Conservation (phyloP, 2,113 vertebrate genomes). For the Mesoclemmys tuberculata region DNA sequence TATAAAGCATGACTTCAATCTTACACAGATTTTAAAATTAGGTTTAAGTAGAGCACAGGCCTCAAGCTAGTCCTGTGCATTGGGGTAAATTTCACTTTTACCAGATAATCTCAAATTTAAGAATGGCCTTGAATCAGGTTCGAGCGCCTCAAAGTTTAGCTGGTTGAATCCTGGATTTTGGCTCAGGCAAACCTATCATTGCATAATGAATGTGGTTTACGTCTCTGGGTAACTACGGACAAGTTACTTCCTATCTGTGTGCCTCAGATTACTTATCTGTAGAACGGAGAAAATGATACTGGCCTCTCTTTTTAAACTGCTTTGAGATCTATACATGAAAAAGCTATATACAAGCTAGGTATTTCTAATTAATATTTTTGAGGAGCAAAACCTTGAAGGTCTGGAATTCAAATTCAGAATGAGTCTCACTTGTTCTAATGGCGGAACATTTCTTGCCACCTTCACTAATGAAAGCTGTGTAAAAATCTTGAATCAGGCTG, state of each 20-base stretch:
- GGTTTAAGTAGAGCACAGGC: not conserved
- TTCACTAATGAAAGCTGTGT: not conserved
- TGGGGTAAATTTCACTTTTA: not conserved
- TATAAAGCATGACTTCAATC: not conserved
- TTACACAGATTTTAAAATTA: constrained; percentile 32
- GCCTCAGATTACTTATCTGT: not conserved
- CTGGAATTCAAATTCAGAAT: not conserved
- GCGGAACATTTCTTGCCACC: not conserved
- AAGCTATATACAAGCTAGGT: not conserved
- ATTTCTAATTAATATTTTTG: not conserved
- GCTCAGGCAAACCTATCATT: constrained; percentile 36
- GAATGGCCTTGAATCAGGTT: constrained; percentile 26
- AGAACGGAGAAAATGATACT: not conserved
- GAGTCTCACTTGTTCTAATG: not conserved
- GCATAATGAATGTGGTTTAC: not conserved
- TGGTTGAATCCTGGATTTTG: not conserved
- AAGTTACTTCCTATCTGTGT: not conserved
- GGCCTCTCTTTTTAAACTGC: not conserved
- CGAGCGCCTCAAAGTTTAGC: not conserved
- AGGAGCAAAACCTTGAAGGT: not conserved
- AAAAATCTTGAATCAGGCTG: not conserved
- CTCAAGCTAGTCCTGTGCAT: not conserved
- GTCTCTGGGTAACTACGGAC: constrained; percentile 11
- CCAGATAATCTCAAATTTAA: not conserved
- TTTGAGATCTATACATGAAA: not conserved